Base-by-base conservation (phyloP, 1,140 invertebrate species). In the Leucophenga varia region DNA sequence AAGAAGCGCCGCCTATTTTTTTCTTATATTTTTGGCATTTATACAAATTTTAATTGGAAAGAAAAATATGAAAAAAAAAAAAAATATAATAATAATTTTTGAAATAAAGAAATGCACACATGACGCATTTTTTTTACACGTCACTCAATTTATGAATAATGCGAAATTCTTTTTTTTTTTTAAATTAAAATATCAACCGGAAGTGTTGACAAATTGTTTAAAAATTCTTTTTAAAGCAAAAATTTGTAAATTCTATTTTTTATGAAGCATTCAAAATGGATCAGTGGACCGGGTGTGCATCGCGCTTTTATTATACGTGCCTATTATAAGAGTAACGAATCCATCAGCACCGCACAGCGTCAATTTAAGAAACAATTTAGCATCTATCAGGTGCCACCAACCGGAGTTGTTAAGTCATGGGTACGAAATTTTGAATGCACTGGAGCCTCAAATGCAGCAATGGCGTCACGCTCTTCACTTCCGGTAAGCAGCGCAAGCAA, bases 321-420 rank as follows among this genome's bases (percentile, higher is more conserved):
- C 46, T 73, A 74, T 43, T 72, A 75, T 34, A 61, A 61, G 48
- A 72, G 68, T 43, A 71, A 67, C 47, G 71, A 73, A 57, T 74
- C 68, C 43, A 70, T 74, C 34, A 64, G 58, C 37, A 43, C 50
- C 25, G 64, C 71, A 9, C 67, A 72, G 54, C 47, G 59, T 40
- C 44, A 64, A 20, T 68, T 73, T 12, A 65, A 65, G 49, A 68
- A 70, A 42, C 67, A 73, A 52, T 73, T 67, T 32, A 65, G 54
- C 55, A 61, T 72, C 57, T 68, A 72, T 34, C 64, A 71, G 17
- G 56, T 65, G n/a, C 64, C 63, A 22, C 61, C 61, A 9, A 45
- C 55, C 10, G 58, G 59, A 42, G 60, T 67, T 14, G 72, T 72
- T 45, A 74, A 68, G 43, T 59, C 65, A 47, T 69, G 71, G 71